Evolutionary conservation across 2,113 vertebrate species (phyloP).

Genomic region (Morone chrysops): DNA sequence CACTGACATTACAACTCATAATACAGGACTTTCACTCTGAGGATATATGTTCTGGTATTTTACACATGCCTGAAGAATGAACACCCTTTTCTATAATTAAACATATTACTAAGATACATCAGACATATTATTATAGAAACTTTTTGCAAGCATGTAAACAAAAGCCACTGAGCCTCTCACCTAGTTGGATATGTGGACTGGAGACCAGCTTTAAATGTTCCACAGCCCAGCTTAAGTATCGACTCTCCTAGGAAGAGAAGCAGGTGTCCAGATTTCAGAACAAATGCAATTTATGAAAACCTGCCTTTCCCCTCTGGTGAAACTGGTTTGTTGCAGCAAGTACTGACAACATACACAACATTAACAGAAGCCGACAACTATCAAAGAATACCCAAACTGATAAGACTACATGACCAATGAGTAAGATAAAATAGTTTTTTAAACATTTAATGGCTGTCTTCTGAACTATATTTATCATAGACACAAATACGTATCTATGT

Average conservation of each 20-base stretch:
- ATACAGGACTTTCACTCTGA: background rate
- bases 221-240: conserved; percentile 87
- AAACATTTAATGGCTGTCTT: background rate
- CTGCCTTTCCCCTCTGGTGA: background rate
- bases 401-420: background rate
- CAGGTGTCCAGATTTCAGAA: background rate
- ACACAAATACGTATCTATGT: background rate
- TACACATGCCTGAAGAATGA: background rate
- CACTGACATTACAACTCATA: background rate
- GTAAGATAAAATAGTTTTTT: background rate
- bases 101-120: background rate
- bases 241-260: conserved; percentile 86
- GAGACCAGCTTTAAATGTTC: conserved; percentile 91
- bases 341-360: background rate
- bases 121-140: background rate
- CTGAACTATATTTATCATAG: background rate
- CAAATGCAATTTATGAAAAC: background rate
- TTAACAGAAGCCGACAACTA: too few relatives aligned
- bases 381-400: background rate
- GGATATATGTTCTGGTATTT: background rate
- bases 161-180: conserved; percentile 77
- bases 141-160: background rate
- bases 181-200: conserved; percentile 93
- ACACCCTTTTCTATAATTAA: background rate
- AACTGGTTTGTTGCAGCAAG: background rate